A percentile compares a stretch with the other conserved stretches of the same genome.
phyloP scores from a whole-genome alignment of 2,888 invertebrate species.

The Mesorhabditis belari region DNA sequence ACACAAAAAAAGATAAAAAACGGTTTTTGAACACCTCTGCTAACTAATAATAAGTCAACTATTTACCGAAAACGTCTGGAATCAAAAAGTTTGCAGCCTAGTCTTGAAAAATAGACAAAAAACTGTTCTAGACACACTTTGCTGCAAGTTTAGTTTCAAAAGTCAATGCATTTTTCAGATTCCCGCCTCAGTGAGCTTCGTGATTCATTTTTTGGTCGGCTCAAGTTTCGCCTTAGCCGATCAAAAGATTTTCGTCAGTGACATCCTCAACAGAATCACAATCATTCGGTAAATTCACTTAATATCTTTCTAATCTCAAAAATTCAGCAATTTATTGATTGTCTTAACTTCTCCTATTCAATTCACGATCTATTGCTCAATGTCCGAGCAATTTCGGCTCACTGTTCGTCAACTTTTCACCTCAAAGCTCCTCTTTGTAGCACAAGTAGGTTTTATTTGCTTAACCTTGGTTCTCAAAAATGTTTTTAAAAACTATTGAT shows the following conservation, averaged over 20 bases:
- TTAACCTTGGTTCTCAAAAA: slow-evolving; percentile 10
- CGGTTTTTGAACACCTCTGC: no score
- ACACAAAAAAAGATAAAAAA: no score
- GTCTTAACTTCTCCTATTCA: slow-evolving; percentile 79
- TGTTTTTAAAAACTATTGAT: neutral
- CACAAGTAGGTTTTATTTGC: slow-evolving; percentile 12
- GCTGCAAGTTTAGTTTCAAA: no score
- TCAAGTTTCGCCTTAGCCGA: neutral
- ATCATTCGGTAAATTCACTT: neutral
- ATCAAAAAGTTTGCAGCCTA: no score
- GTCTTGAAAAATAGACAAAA: no score
- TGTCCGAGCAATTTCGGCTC: slow-evolving; percentile 85
- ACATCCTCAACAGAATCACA: neutral
- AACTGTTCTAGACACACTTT: no score
- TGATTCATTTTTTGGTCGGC: slow-evolving; percentile 68
- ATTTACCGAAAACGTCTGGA: no score
- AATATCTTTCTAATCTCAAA: neutral
- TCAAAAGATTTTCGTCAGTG: neutral
- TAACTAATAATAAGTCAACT: no score
- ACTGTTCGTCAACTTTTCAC: slow-evolving; percentile 75
- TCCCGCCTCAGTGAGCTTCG: slow-evolving; percentile 64
- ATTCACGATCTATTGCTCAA: slow-evolving; percentile 88
- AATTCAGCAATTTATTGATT: slow-evolving; percentile 78
- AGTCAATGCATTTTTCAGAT: slow-evolving; percentile 16
- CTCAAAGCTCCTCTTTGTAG: slow-evolving; percentile 33